A percentile compares a stretch with the other conserved stretches of the same genome.
phyloP scores from a whole-genome alignment of 2,797 vertebrate genomes.

The Anolis apletophallus region DNA sequence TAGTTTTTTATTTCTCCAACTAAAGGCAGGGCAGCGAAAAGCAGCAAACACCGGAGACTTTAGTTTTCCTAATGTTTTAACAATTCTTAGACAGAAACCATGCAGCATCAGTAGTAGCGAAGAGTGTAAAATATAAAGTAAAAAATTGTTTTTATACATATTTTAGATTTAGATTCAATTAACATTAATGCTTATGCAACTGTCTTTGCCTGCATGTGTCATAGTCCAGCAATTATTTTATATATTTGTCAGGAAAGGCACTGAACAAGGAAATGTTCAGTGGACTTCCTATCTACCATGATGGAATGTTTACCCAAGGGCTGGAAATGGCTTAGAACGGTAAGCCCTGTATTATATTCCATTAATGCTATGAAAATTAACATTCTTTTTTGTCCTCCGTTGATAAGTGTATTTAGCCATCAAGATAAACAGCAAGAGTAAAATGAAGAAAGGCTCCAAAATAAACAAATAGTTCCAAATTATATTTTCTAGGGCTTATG shows the following conservation, averaged over 20 bases:
- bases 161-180: not conserved
- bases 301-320: not conserved
- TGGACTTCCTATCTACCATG: not conserved
- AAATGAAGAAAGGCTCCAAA: slow-evolving; percentile 15
- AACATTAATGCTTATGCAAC: not conserved
- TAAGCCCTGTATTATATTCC: not conserved
- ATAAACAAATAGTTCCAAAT: slow-evolving; percentile 16
- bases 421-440: slow-evolving; percentile 36
- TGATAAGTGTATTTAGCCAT: not conserved
- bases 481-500: not conserved
- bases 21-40: not conserved
- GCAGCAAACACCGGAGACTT: not conserved
- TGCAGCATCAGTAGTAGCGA: not conserved
- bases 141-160: not conserved
- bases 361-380: slow-evolving; percentile 22
- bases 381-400: slow-evolving; percentile 2
- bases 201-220: not conserved
- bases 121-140: not conserved
- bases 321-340: not conserved
- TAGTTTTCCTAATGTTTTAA: not conserved
- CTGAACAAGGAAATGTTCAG: not conserved
- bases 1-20: too few species aligned
- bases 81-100: not conserved
- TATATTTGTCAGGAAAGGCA: not conserved
- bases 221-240: not conserved